Evolutionary conservation across 2,888 invertebrate species (phyloP), one percentile per base, ranked within the genome.

Genomic region (Tuta absoluta): DNA sequence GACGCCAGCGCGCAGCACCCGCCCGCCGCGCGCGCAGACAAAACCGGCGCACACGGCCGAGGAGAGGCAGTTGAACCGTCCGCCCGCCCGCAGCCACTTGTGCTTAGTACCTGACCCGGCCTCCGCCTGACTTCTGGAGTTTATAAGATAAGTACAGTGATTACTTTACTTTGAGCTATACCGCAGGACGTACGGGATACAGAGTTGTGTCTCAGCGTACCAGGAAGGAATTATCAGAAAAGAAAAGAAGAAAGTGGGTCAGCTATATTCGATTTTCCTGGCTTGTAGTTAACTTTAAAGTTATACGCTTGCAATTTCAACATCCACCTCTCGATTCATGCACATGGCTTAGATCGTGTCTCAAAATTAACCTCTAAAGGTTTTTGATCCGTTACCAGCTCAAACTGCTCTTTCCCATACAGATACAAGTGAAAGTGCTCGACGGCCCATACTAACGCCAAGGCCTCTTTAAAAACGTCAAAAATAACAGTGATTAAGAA

Each of bases 401-500:
- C 33, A 48, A 33, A 58, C n/a, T n/a, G n/a, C 11, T 38, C 12
- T 19, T 57, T 21, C 0, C 64, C 64, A 33, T 49, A 61, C 1
- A 64, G 28, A n/a, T 38, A 64, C n/a, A 61, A 56, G 2, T 28
- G 2, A 28, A 28, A 28, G 5, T 28, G 28, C 5, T 28, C 28
- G 28, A 28, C 5, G 2, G 28, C 28, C 28, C 28, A 28, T 4
- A 28, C 28, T 5, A 28, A 28, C 2, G 28, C 28, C 53, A 23
- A 0, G n/a, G 72, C 73, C 53, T 71, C 71, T 28, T 74, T 74
- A n/a, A n/a, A n/a, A n/a, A n/a, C n/a, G n/a, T n/a, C n/a, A 80
- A 95, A 95, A 88, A 95, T 93, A 80, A 95, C 86, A 45, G 94
- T 92, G 82, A 95, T 93, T 91, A 96, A 93, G 79, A 89, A 94